phyloP scores from a whole-genome alignment of 2,797 vertebrate species.

The Cirrhinus molitorella region DNA sequence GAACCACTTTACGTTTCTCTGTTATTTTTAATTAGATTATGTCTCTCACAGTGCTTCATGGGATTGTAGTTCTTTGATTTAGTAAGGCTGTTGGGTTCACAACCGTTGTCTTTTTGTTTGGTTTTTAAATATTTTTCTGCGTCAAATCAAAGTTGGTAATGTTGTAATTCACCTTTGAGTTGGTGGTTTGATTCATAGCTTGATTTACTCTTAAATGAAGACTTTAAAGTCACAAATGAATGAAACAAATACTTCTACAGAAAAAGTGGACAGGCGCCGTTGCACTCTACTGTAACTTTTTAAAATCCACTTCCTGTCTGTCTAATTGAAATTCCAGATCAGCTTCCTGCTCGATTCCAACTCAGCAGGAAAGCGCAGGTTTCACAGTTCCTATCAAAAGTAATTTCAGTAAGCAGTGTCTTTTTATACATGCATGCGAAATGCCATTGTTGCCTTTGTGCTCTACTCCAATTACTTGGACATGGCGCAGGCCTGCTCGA shows the following conservation, averaged over 20 bases:
- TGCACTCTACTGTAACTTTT: background rate
- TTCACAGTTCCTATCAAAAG: background rate
- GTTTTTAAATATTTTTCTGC: background rate
- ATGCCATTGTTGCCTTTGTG: slow-evolving; percentile 18
- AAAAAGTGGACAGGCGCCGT: background rate
- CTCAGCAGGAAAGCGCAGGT: background rate
- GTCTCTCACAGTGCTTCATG: background rate
- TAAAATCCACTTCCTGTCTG: background rate
- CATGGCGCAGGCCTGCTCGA: slow-evolving; percentile 65
- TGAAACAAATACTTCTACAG: background rate
- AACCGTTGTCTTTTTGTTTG: background rate
- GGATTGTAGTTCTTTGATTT: background rate
- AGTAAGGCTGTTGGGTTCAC: background rate
- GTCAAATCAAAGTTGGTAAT: background rate
- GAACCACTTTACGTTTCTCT: too few species aligned
- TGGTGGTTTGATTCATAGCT: background rate
- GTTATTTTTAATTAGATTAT: background rate
- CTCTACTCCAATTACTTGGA: slow-evolving; percentile 47
- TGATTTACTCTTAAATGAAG: background rate
- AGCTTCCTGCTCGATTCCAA: background rate
- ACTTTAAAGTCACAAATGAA: background rate
- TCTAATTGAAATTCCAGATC: background rate
- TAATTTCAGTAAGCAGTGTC: background rate
- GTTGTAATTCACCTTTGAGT: background rate
- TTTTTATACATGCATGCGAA: background rate